phyloP scores from a whole-genome alignment of 2,888 invertebrate genomes.

The Gastrophysa polygoni region DNA sequence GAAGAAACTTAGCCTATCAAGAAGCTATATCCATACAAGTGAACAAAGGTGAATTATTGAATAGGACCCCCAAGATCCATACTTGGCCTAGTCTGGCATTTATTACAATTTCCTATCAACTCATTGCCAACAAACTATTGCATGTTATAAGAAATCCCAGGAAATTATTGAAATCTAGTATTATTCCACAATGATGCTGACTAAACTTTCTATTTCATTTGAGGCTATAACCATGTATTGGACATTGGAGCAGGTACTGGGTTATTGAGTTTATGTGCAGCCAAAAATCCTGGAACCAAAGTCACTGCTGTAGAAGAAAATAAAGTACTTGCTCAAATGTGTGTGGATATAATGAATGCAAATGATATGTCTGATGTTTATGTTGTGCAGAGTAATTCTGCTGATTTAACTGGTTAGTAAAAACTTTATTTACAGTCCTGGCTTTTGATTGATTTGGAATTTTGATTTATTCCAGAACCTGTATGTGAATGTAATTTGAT shows the following conservation, averaged over 20 bases:
- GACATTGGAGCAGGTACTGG: slow-evolving; percentile 83
- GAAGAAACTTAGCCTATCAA: slow-evolving; percentile 70
- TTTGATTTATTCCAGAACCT: slow-evolving; percentile 19
- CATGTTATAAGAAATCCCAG: too few species aligned
- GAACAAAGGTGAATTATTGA: slow-evolving; percentile 14
- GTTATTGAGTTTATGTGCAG: slow-evolving; percentile 73
- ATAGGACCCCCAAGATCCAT: not conserved
- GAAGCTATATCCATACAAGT: slow-evolving; percentile 61
- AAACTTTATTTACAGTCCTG: not conserved
- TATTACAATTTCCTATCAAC: too few species aligned
- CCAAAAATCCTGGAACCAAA: slow-evolving; percentile 55
- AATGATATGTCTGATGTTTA: slow-evolving; percentile 59
- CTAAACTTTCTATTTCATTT: slow-evolving; percentile 6
- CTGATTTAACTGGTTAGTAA: slow-evolving; percentile 54
- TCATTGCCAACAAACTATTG: too few species aligned
- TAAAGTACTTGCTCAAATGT: slow-evolving; percentile 66
- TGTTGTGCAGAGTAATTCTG: slow-evolving; percentile 67
- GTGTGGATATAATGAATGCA: slow-evolving; percentile 62
- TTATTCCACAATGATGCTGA: not conserved
- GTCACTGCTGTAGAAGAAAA: slow-evolving; percentile 74
- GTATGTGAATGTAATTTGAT: slow-evolving; percentile 60
- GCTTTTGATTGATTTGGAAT: too few species aligned
- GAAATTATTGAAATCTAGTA: too few species aligned
- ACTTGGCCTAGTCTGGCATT: not conserved
- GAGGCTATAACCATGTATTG: slow-evolving; percentile 64